Conservation (phyloP, 1,140 invertebrate species). For the Fopius arisanus region DNA sequence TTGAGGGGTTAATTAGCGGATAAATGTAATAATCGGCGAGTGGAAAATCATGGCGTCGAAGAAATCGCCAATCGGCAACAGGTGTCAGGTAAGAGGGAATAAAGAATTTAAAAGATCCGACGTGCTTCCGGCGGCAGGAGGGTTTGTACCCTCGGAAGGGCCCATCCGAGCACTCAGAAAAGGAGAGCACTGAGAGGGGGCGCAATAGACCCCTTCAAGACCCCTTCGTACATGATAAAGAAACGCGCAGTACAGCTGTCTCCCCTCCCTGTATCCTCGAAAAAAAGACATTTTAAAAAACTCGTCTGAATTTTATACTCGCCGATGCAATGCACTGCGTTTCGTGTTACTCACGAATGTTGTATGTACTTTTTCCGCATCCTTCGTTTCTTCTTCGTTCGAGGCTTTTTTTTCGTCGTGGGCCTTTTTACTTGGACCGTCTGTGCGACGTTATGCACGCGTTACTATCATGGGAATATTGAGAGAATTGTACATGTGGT, state of each 20-base stretch:
- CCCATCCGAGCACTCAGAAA: neutral
- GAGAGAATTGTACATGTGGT: neutral
- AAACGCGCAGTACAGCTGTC: conserved; percentile 34
- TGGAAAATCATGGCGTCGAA: conserved; percentile 29
- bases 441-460: neutral
- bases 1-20: no score
- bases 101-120: conserved; percentile 35
- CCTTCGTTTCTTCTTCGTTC: conserved; percentile 13
- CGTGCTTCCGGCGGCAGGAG: conserved; percentile 32
- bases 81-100: conserved; percentile 30
- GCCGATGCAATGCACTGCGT: conserved; percentile 31
- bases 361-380: conserved; percentile 1
- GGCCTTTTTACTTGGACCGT: conserved; percentile 7
- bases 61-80: conserved; percentile 27
- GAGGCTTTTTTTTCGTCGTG: conserved; percentile 8
- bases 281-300: no score
- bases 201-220: neutral
- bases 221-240: conserved; percentile 28
- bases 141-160: conserved; percentile 2
- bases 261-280: conserved; percentile 26
- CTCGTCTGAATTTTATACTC: conserved; percentile 34
- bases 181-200: neutral
- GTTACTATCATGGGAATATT: conserved; percentile 15
- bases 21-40: neutral
- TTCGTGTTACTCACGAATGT: conserved; percentile 27